Conservation (phyloP, 1,140 invertebrate species). For the Drosophila lacertosa region DNA sequence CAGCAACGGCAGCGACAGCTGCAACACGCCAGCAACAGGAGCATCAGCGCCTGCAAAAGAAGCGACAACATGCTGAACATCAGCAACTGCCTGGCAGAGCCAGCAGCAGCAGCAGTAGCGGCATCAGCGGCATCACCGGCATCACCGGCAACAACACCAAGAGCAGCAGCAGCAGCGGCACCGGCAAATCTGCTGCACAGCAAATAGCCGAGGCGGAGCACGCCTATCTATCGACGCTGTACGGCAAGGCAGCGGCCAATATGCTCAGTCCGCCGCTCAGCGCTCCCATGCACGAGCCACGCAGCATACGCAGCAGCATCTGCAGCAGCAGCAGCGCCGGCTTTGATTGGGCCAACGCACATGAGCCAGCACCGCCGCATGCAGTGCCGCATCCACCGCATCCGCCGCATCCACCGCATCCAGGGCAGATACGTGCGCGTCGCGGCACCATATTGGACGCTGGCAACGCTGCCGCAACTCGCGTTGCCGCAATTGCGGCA, state of each 20-base stretch:
- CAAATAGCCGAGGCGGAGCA: conserved; percentile 75
- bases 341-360: conserved; percentile 22
- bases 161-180: conserved; percentile 7
- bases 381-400: conserved; percentile 26
- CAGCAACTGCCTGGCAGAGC: too few relatives aligned
- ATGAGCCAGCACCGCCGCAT: conserved; percentile 8
- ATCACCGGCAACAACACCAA: conserved; percentile 2
- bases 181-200: conserved; percentile 52
- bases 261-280: conserved; percentile 75
- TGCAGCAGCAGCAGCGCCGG: conserved; percentile 6
- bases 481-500: conserved; percentile 29
- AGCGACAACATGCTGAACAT: conserved; percentile 62
- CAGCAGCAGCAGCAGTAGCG: conserved; percentile 45
- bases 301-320: conserved; percentile 20
- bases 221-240: conserved; percentile 69
- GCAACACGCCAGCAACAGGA: conserved; percentile 43
- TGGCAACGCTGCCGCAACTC: background rate
- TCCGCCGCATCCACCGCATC: conserved; percentile 27
- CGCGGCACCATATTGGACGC: background rate
- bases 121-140: conserved; percentile 21
- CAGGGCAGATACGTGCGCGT: background rate
- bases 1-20: conserved; percentile 21
- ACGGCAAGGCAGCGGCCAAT: conserved; percentile 73
- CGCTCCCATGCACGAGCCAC: conserved; percentile 26
- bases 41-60: conserved; percentile 62